phyloP scores from a whole-genome alignment of 2,888 invertebrate genomes.

The Pseudanteris insignis region DNA sequence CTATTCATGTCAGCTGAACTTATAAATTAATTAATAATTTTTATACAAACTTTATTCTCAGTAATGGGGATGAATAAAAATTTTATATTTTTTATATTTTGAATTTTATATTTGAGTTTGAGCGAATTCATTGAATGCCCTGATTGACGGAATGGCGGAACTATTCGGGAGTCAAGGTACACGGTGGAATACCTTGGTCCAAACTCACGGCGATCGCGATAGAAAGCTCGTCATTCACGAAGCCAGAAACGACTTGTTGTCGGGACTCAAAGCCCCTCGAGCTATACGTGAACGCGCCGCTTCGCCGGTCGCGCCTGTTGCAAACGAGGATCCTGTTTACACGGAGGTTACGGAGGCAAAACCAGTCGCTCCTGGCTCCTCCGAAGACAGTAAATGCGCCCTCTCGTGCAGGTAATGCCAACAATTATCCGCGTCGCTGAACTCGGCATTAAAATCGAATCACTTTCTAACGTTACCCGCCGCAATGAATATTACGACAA shows the following conservation, averaged over 20 bases:
- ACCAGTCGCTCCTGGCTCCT: slow-evolving; percentile 50
- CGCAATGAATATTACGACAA: slow-evolving; percentile 11
- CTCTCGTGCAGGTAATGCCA: slow-evolving; percentile 61
- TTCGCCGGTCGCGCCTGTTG: slow-evolving; percentile 45
- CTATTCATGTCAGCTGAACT: too few species aligned
- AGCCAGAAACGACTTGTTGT: slow-evolving; percentile 17
- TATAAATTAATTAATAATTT: too few species aligned
- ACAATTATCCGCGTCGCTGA: slow-evolving; percentile 58
- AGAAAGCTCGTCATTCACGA: slow-evolving; percentile 28
- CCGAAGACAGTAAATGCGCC: slow-evolving; percentile 56
- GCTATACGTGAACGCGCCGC: slow-evolving; percentile 26
- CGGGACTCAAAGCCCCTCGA: slow-evolving; percentile 17
- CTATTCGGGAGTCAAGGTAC: neutral
- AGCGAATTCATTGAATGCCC: too few species aligned
- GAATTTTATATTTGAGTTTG: too few species aligned
- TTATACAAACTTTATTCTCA: too few species aligned
- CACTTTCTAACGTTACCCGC: slow-evolving; percentile 42
- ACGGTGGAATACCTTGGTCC: slow-evolving; percentile 36
- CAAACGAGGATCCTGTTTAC: slow-evolving; percentile 58
- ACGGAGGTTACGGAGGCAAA: slow-evolving; percentile 52
- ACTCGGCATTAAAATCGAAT: slow-evolving; percentile 61
- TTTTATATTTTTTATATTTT: too few species aligned
- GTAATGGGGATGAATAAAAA: too few species aligned
- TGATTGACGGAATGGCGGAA: too few species aligned
- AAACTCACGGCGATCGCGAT: slow-evolving; percentile 24